Conservation (phyloP, 2,113 vertebrate genomes). For the Thunnus thynnus region DNA sequence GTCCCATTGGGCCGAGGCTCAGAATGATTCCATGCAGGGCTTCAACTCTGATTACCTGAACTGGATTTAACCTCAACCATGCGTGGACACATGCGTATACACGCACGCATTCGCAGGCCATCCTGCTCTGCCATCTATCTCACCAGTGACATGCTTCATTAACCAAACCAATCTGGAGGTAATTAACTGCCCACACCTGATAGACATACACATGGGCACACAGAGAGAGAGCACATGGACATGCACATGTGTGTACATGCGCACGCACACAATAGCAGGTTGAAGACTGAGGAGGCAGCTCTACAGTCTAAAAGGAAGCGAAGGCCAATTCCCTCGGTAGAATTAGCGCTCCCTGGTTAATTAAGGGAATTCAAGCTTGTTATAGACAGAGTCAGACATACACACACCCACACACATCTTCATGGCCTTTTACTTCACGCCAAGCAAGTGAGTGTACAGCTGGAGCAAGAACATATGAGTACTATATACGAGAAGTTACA, state of each 20-base stretch:
- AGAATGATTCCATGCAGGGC: conserved; percentile 66
- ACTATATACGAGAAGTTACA: conserved; percentile 28
- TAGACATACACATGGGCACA: conserved; percentile 51
- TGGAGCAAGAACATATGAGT: conserved; percentile 8
- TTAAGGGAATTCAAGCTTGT: conserved; percentile 49
- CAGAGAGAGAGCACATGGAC: conserved; percentile 36
- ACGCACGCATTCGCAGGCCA: conserved; percentile 32
- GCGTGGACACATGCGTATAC: conserved; percentile 8
- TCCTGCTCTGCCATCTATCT: conserved; percentile 71
- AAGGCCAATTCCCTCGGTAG: conserved; percentile 59
- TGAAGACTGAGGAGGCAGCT: conserved; percentile 52
- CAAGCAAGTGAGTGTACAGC: background rate
- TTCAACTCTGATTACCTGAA: conserved; percentile 79
- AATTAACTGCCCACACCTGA: conserved; percentile 81
- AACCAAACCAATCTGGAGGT: conserved; percentile 85
- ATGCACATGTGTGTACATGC: conserved; percentile 27
- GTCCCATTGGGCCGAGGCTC: conserved; percentile 54
- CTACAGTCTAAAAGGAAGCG: conserved; percentile 43
- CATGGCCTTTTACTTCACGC: conserved; percentile 19
- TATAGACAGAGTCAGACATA: conserved; percentile 36
- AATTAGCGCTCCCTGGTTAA: conserved; percentile 62
- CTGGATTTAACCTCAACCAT: conserved; percentile 64
- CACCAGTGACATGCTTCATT: conserved; percentile 81
- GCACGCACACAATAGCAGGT: conserved; percentile 37
- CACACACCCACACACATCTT: conserved; percentile 8